Evolutionary conservation across 2,888 invertebrate species (phyloP), one percentile per base, ranked within the genome.

Genomic region (Neelides folsomi): DNA sequence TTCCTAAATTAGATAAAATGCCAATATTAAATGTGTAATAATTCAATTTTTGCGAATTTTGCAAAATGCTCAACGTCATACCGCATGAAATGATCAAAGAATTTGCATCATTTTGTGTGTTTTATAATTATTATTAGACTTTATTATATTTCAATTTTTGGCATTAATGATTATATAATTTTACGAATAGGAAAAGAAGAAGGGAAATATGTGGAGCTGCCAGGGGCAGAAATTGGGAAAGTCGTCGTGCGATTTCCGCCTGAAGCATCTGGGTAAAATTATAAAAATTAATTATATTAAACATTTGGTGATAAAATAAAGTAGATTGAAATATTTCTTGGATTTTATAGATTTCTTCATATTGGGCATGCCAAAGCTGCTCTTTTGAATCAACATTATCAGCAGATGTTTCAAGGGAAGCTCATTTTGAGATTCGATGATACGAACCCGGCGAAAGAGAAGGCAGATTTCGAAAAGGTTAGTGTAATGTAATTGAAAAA

Each of bases 341-440:
- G n/a, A 44, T 45, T 46, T 38, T 13, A 47, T 53, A 80, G 87
- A 16, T 92, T 83, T 71, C 76, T 98, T 18, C 98, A 98, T 69
- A 92, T 98, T 69, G 98, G 98, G 0, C 98, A 99, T 72, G 98
- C 98, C 0, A 99, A 98, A 71, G 98, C 98, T 7, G 98, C 97
- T 15, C 76, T 99, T 1, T 75, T 99, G 12, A 99, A 99, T 73
- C 95, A 97, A 70, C 89, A 97, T 73, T 99, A 99, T 68, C 90
- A 93, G 62, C 79, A 83, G 66, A 77, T 81, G 1, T 98, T 94
- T 71, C 75, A 95, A 67, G 98, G 98, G 0, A 86, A 85, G 68
- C 78, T 98, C 0, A 86, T 99, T 56, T 92, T 99, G 93, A 79
- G 98, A 60, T 99, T 99, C 70, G 98, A 99, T 72, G 98, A 99